These are phyloP conservation scores for Pemphigus obesinymphae DNA, from an alignment of 1,140 invertebrate genomes.

Conservation along the genomic window DNA sequence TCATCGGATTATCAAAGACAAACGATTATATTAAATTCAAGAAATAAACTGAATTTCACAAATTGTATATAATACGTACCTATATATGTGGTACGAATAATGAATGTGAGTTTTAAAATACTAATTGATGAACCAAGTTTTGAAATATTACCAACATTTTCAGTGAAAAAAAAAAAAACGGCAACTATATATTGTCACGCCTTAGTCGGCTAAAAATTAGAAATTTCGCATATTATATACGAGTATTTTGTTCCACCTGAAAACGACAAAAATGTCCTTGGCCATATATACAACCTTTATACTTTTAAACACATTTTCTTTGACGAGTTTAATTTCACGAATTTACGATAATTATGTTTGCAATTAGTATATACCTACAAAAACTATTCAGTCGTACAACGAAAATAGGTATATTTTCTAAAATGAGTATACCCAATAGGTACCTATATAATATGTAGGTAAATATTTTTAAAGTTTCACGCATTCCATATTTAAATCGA, in stretches of 20 bases:
- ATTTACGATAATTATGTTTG: background rate
- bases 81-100: too few species aligned
- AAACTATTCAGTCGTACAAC: too few species aligned
- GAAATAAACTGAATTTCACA: background rate
- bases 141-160: background rate
- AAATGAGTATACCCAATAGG: too few species aligned
- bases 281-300: too few species aligned
- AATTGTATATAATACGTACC: too few species aligned
- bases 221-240: background rate
- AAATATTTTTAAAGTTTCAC: background rate
- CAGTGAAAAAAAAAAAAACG: too few species aligned
- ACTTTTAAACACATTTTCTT: background rate
- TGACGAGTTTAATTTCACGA: background rate
- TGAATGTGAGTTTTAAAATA: background rate
- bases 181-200: background rate
- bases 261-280: background rate
- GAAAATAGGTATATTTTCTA: background rate
- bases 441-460: too few species aligned
- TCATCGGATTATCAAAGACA: background rate
- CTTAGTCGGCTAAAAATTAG: background rate
- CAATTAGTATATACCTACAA: background rate
- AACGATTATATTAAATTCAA: background rate
- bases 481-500: background rate
- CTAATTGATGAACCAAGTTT: background rate
- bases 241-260: background rate